Evolutionary conservation across 2,797 vertebrate genomes (phyloP).

Genomic region (Gastrophryne carolinensis): DNA sequence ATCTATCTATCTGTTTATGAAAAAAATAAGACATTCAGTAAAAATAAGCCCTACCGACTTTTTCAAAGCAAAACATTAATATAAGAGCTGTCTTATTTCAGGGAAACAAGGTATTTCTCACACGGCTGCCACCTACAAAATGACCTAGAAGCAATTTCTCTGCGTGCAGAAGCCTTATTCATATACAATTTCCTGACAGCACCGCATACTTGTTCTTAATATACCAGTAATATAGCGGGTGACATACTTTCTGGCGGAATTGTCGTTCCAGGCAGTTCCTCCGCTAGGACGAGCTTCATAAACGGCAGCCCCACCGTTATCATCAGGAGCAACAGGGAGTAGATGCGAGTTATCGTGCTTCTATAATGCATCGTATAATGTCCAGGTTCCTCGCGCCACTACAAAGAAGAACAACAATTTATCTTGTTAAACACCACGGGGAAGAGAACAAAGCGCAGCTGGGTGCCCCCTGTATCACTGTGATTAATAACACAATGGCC

Average conservation of each 20-base stretch:
- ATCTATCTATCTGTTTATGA: too few species aligned
- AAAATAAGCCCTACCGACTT: too few species aligned
- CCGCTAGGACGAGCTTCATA: slow-evolving; percentile 28
- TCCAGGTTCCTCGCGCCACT: slow-evolving; percentile 4
- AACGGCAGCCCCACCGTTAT: slow-evolving; percentile 35
- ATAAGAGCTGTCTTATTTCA: too few species aligned
- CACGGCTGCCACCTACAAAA: not conserved
- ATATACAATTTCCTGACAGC: not conserved
- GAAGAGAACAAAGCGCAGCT: slow-evolving; percentile 14
- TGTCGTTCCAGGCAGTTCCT: slow-evolving; percentile 39
- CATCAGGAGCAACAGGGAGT: slow-evolving; percentile 35
- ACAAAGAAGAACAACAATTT: slow-evolving; percentile 23
- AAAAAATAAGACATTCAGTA: too few species aligned
- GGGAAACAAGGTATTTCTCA: too few species aligned
- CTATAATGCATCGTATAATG: slow-evolving; percentile 22
- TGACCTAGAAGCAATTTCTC: not conserved
- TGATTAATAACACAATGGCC: slow-evolving; percentile 4
- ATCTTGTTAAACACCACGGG: slow-evolving; percentile 11
- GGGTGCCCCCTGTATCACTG: not conserved
- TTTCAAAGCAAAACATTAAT: too few species aligned
- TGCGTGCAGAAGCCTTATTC: not conserved
- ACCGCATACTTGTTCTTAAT: not conserved
- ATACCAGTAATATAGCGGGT: not conserved
- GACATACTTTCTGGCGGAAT: slow-evolving; percentile 47
- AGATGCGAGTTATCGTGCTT: slow-evolving; percentile 39